Base-by-base conservation (phyloP, 2,797 vertebrate genomes). In the Eurystomus glaucurus region DNA sequence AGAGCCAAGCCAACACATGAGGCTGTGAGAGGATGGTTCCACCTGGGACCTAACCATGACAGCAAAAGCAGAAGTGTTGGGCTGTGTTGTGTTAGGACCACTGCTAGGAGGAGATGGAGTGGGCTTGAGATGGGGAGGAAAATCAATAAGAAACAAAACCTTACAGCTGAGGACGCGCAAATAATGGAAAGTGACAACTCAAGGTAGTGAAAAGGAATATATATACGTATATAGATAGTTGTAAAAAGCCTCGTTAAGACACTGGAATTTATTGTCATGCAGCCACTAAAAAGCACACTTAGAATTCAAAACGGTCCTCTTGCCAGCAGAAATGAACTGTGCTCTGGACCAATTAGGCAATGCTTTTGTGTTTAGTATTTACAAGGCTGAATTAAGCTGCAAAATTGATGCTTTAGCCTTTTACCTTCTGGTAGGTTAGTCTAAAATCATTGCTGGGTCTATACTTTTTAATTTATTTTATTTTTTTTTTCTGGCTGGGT, bases 341-440 rank as follows among this genome's bases (percentile, higher is more conserved):
- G 79, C 71, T 94, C 61, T 83, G 75, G 60, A 95, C 60, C 81
- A 92, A 72, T 95, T 83, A 87, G 60, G 37, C 58, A 9, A 1
- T 52, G n/a, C 64, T 92, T 96, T 82, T 93, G 37, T 68, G 33
- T 68, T 87, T 51, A 65, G 71, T 93, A 75, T 92, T 95, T 96
- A 71, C 74, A 91, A 70, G 68, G 66, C 31, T 83, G 64, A 89
- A 87, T 88, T 87, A 83, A 61, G 15, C 64, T 68, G 57, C 72
- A 74, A 54, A 94, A 83, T 80, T 64, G 85, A 96, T 77, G 11
- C 16, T 69, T 60, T 77, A 78, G 50, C 41, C 51, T 74, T 88
- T 85, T 77, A 39, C 26, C 20, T 69, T 77, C 62, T 33, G 70
- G 10, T 23, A 55, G 8, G 33, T 46, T 69, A 31, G 22, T 28